phyloP scores from a whole-genome alignment of 2,888 invertebrate species.

The Callinectes sapidus region DNA sequence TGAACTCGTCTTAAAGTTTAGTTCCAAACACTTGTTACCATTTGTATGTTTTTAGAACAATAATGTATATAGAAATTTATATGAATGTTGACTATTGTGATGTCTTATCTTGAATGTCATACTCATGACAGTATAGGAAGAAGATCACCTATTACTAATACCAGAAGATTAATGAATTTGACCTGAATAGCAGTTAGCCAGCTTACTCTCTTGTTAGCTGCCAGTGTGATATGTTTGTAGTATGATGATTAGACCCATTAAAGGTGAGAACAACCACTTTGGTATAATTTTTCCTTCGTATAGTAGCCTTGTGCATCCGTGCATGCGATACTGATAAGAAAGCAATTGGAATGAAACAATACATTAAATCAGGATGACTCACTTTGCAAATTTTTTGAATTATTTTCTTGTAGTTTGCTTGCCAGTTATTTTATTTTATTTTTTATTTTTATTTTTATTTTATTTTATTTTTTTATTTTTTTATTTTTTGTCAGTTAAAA shows the following conservation, averaged over 20 bases:
- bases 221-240: constrained; percentile 72
- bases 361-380: constrained; percentile 73
- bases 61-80: constrained; percentile 69
- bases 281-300: constrained; percentile 68
- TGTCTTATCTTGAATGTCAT: constrained; percentile 69
- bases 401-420: constrained; percentile 69
- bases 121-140: constrained; percentile 58
- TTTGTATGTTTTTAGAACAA: constrained; percentile 70
- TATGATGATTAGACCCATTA: constrained; percentile 70
- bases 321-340: constrained; percentile 68
- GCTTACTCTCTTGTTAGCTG: constrained; percentile 70
- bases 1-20: constrained; percentile 69
- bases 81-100: constrained; percentile 70
- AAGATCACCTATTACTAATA: constrained; percentile 68
- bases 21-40: constrained; percentile 70
- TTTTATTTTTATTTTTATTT: constrained; percentile 38
- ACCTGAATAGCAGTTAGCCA: constrained; percentile 69
- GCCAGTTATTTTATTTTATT: constrained; percentile 45
- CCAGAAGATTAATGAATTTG: constrained; percentile 65
- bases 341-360: constrained; percentile 71
- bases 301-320: constrained; percentile 70
- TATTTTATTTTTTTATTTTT: not conserved
- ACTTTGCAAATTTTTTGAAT: constrained; percentile 59
- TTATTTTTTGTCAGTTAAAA: constrained; percentile 46
- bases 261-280: constrained; percentile 72